Evolutionary conservation across 2,113 vertebrate genomes (phyloP).

Genomic region (Azemiops feae): DNA sequence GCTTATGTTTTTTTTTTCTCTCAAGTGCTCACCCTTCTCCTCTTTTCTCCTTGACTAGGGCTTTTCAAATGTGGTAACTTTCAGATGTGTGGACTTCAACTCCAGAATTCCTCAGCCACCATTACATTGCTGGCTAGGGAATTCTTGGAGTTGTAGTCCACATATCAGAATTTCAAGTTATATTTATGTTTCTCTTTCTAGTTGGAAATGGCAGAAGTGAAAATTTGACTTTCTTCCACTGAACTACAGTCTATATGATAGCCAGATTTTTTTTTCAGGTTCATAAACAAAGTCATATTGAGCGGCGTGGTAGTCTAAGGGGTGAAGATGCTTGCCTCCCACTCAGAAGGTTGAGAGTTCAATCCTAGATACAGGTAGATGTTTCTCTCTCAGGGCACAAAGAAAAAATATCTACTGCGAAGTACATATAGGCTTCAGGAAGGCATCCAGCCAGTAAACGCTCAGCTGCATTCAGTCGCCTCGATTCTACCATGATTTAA

Average conservation of each 20-base stretch:
- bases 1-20: neutral
- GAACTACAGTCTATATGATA: neutral
- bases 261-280: neutral
- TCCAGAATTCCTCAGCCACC: neutral
- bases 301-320: neutral
- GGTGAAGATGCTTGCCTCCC: neutral
- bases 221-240: no score
- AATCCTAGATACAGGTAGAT: neutral
- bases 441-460: neutral
- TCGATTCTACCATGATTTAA: neutral
- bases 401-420: neutral
- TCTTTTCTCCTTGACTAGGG: neutral
- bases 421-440: neutral
- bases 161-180: neutral
- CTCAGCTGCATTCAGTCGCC: neutral
- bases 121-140: neutral
- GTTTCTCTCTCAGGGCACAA: neutral
- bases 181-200: no score
- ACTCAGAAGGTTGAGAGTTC: neutral
- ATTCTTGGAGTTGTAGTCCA: neutral
- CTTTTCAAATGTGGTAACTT: neutral
- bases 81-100: neutral
- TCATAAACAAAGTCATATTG: neutral
- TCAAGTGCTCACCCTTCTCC: neutral
- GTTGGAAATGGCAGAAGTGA: no score